phyloP scores from a whole-genome alignment of 2,888 invertebrate species.

The Pilophorus perplexus region DNA sequence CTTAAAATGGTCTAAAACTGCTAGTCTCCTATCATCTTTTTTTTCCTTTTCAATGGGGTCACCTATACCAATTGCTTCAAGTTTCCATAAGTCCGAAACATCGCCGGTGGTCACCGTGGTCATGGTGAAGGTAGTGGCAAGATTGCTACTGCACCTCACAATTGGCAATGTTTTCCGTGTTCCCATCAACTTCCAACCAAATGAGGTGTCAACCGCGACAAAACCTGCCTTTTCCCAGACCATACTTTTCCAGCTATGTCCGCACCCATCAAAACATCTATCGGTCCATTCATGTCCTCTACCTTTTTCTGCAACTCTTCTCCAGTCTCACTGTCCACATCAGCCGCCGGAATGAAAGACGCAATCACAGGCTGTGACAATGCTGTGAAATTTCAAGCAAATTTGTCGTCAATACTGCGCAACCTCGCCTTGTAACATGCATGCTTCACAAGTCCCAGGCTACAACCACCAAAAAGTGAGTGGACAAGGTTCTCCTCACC shows the following conservation, averaged over 20 bases:
- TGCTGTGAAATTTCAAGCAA: slow-evolving; percentile 4
- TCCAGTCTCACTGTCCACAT: not conserved
- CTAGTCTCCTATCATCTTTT: not conserved
- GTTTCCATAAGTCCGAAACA: slow-evolving; percentile 1
- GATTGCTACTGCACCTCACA: not conserved
- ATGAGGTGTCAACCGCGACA: not conserved
- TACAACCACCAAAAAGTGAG: not conserved
- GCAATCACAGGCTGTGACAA: not conserved
- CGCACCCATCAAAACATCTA: slow-evolving; percentile 1
- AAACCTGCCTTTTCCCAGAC: not conserved
- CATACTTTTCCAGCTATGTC: slow-evolving; percentile 9
- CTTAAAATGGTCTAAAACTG: not conserved
- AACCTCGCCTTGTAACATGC: not conserved
- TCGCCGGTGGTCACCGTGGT: not conserved
- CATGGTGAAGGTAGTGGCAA: slow-evolving; percentile 15
- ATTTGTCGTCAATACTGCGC: not conserved
- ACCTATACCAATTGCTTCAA: slow-evolving; percentile 3
- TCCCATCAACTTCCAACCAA: slow-evolving; percentile 1
- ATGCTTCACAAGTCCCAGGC: not conserved
- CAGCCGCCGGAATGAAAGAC: not conserved
- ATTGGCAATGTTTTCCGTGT: not conserved
- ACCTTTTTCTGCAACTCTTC: not conserved
- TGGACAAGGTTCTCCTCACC: too few species aligned
- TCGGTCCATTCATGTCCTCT: not conserved
- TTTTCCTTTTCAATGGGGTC: not conserved